Percentiles rank a stretch among this genome's conserved stretches.
These are phyloP conservation scores for Zootermopsis nevadensis DNA, from an alignment of 2,888 invertebrate species.

Conservation along the genomic window DNA sequence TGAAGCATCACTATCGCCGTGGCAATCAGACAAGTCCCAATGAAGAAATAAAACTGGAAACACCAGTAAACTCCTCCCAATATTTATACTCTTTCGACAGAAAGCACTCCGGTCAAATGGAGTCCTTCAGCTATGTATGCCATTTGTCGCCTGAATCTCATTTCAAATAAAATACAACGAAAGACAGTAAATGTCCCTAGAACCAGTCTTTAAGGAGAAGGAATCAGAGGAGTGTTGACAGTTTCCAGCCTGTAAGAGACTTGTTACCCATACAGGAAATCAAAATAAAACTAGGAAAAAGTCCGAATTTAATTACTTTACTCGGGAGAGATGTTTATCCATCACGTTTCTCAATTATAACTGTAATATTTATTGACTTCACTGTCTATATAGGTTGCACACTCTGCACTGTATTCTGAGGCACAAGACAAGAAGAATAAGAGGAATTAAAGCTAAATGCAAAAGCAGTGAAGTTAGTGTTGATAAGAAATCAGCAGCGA, in stretches of 20 bases:
- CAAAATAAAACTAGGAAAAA: too few relatives aligned
- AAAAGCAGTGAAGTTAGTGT: constrained; percentile 34
- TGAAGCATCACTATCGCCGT: background rate
- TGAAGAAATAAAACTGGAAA: background rate
- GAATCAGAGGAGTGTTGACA: too few relatives aligned
- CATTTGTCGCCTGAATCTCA: too few relatives aligned
- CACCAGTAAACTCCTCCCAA: background rate
- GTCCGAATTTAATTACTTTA: too few relatives aligned
- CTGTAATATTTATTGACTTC: constrained; percentile 4
- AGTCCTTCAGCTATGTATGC: too few relatives aligned
- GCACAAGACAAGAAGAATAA: background rate
- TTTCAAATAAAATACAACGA: too few relatives aligned
- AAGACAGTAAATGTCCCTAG: too few relatives aligned
- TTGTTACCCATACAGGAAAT: too few relatives aligned
- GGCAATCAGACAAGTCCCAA: background rate
- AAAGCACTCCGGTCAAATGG: background rate
- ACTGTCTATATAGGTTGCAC: background rate
- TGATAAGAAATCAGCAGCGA: constrained; percentile 16
- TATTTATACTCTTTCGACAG: constrained; percentile 3
- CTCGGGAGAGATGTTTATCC: too few relatives aligned
- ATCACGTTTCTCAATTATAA: background rate
- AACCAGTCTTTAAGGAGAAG: too few relatives aligned
- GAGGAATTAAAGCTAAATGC: constrained; percentile 27
- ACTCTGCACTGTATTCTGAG: background rate
- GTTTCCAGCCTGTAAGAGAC: too few relatives aligned